These are phyloP conservation scores for Daubentonia madagascariensis DNA, from an alignment of 2,113 vertebrate genomes.

Conservation along the genomic window DNA sequence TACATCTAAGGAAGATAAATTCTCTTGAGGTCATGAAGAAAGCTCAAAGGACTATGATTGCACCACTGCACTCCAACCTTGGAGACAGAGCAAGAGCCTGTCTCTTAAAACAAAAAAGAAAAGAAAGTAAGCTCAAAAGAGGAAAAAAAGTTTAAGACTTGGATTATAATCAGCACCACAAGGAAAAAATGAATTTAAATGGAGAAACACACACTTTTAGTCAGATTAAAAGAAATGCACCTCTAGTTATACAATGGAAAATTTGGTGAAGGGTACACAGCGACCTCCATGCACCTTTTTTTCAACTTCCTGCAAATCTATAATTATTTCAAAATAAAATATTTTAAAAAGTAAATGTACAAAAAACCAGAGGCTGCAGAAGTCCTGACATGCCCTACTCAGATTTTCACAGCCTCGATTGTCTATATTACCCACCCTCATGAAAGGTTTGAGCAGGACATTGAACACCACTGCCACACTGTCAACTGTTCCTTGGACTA, in stretches of 20 bases:
- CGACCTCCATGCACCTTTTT: background rate
- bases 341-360: background rate
- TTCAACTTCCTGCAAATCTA: background rate
- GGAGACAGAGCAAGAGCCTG: too few species aligned
- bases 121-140: background rate
- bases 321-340: background rate
- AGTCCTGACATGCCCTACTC: background rate
- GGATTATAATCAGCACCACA: conserved; percentile 10
- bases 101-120: too few species aligned
- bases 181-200: conserved; percentile 33
- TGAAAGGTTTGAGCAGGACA: background rate
- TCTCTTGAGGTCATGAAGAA: background rate
- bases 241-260: background rate
- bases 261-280: background rate
- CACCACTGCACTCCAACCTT: too few species aligned
- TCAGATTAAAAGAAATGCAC: conserved; percentile 19
- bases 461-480: background rate
- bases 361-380: background rate
- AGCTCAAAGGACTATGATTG: background rate
- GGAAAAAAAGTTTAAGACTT: background rate
- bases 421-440: background rate
- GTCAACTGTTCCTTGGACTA: background rate
- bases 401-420: background rate
- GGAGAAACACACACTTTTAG: conserved; percentile 18
- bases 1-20: background rate